phyloP scores from a whole-genome alignment of 1,140 invertebrate genomes.

The Wiebesia pumilae region DNA sequence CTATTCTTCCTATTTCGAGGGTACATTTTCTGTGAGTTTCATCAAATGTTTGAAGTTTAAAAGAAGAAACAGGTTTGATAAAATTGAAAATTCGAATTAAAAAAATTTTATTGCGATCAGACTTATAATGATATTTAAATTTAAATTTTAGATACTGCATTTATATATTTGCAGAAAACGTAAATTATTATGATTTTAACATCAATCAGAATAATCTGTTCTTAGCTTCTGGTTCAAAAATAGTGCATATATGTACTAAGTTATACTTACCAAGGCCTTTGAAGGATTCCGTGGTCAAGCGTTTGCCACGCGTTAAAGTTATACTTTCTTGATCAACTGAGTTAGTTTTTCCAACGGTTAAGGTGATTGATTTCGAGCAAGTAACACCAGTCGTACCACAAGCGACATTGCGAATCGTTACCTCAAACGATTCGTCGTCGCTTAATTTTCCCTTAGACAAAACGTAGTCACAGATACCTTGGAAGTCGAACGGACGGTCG shows the following conservation, averaged over 20 bases:
- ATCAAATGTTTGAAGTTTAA: too few species aligned
- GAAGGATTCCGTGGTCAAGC: slow-evolving; percentile 58
- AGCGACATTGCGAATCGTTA: slow-evolving; percentile 86
- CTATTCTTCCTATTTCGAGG: slow-evolving; percentile 65
- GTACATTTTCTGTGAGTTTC: not conserved
- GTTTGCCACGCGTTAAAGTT: slow-evolving; percentile 76
- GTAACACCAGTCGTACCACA: slow-evolving; percentile 90
- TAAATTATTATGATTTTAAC: too few species aligned
- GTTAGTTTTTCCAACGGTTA: slow-evolving; percentile 76
- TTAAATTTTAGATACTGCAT: too few species aligned
- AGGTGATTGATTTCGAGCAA: slow-evolving; percentile 88
- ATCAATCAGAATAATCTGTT: too few species aligned
- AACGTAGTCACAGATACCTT: slow-evolving; percentile 91
- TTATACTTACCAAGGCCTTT: slow-evolving; percentile 47
- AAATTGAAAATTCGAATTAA: too few species aligned
- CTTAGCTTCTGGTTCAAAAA: not conserved
- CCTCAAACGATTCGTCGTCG: slow-evolving; percentile 80
- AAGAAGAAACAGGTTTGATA: too few species aligned
- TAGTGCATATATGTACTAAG: not conserved
- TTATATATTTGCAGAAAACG: too few species aligned
- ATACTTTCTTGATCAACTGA: slow-evolving; percentile 77
- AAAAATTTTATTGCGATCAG: too few species aligned
- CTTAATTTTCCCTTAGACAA: slow-evolving; percentile 82
- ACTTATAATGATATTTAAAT: too few species aligned
- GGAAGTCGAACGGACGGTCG: slow-evolving; percentile 88